A percentile compares a stretch with the other conserved stretches of the same genome.
These are phyloP conservation scores for Notechis scutatus DNA, from an alignment of 2,113 vertebrate genomes.

Conservation along the genomic window DNA sequence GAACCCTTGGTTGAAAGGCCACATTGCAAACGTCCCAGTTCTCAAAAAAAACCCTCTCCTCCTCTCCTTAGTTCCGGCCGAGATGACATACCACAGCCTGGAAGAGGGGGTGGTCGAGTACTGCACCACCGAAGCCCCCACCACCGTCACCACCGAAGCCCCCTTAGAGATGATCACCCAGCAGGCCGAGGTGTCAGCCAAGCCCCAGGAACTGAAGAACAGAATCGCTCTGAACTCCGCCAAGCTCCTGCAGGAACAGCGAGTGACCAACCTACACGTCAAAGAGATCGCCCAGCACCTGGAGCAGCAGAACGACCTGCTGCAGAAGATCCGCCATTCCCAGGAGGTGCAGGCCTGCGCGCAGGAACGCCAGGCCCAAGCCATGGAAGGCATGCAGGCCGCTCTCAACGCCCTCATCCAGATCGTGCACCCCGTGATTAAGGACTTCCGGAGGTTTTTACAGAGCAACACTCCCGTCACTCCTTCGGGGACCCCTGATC, in stretches of 20 bases:
- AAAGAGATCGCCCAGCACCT: conserved; percentile 94
- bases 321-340: conserved; percentile 92
- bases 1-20: neutral
- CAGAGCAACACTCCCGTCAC: conserved; percentile 74
- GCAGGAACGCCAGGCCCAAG: conserved; percentile 93
- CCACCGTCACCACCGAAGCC: conserved; percentile 72
- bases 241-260: conserved; percentile 93
- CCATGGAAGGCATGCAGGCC: conserved; percentile 93
- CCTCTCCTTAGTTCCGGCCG: conserved; percentile 72
- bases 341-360: conserved; percentile 93
- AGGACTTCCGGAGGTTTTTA: conserved; percentile 89
- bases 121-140: conserved; percentile 84
- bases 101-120: conserved; percentile 94
- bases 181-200: conserved; percentile 75
- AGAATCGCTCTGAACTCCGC: conserved; percentile 94
- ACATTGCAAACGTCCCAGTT: neutral
- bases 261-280: conserved; percentile 92
- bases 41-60: neutral
- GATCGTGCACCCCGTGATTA: conserved; percentile 89
- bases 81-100: conserved; percentile 86
- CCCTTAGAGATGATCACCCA: conserved; percentile 84
- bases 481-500: conserved; percentile 47
- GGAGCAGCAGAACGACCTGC: conserved; percentile 91
- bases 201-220: conserved; percentile 93
- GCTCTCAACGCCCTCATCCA: conserved; percentile 89